A percentile compares a stretch with the other conserved stretches of the same genome.
phyloP scores from a whole-genome alignment of 1,140 invertebrate species.

The Batillaria attramentaria region DNA sequence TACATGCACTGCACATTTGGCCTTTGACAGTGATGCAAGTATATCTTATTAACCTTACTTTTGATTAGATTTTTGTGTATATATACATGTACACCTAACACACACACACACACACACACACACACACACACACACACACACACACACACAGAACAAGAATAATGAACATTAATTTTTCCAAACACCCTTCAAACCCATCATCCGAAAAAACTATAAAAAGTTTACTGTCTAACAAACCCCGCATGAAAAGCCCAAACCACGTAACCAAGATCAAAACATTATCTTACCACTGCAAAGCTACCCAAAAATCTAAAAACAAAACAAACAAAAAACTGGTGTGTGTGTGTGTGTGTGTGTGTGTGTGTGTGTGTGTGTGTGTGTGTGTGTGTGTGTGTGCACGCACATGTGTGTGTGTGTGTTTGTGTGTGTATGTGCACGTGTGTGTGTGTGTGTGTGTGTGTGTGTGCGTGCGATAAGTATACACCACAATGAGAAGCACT shows the following conservation, averaged over 20 bases:
- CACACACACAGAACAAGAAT: background rate
- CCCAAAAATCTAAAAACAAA: no score
- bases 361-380: background rate
- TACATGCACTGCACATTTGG: no score
- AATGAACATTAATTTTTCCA: background rate
- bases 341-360: conserved; percentile 6
- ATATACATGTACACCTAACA: no score
- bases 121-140: background rate
- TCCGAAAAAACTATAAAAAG: background rate
- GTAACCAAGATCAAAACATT: background rate
- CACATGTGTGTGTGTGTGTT: no score
- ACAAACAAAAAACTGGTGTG: no score
- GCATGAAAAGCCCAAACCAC: background rate
- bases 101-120: no score
- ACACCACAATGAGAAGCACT: no score
- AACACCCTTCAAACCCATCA: background rate
- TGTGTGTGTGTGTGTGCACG: background rate
- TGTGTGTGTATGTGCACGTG: no score
- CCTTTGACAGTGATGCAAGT: no score
- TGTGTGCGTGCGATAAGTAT: background rate
- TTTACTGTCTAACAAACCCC: background rate
- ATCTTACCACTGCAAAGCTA: no score
- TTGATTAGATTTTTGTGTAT: no score
- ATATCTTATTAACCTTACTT: no score
- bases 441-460: background rate